These are phyloP conservation scores for Collichthys lucidus DNA, from an alignment of 2,113 vertebrate species.

Conservation along the genomic window DNA sequence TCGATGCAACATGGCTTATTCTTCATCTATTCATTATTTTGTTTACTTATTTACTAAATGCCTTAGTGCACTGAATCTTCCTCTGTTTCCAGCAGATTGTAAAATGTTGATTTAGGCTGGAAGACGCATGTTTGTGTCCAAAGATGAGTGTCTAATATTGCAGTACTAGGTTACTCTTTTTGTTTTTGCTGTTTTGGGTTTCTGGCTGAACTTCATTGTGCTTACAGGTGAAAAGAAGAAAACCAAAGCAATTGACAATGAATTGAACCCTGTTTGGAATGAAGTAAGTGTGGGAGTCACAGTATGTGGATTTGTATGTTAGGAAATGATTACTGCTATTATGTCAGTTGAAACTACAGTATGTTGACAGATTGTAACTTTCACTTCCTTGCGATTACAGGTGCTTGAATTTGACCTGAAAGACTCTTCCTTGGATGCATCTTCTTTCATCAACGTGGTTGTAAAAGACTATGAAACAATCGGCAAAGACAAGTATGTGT, in stretches of 20 bases:
- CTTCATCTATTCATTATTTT: neutral
- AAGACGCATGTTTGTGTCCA: neutral
- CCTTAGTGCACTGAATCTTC: neutral
- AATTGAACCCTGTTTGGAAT: conserved; percentile 96
- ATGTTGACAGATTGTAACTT: neutral
- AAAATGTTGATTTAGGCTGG: neutral
- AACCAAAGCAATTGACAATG: conserved; percentile 93
- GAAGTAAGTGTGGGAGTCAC: conserved; percentile 85
- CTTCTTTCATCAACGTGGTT: conserved; percentile 88
- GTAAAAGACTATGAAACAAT: conserved; percentile 98
- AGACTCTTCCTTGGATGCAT: conserved; percentile 88
- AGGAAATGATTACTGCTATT: neutral
- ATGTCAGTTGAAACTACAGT: neutral
- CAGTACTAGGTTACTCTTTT: neutral
- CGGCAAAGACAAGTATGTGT: conserved; percentile 95
- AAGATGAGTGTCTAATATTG: neutral
- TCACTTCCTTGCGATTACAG: conserved; percentile 77
- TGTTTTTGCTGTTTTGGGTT: neutral
- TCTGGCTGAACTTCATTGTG: conserved; percentile 7
- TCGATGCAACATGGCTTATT: neutral
- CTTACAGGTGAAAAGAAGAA: conserved; percentile 94
- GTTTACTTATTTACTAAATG: neutral
- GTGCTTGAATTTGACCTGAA: conserved; percentile 95
- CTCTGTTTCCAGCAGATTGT: neutral
- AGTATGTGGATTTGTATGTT: neutral